Evolutionary conservation across 92 coral and sea anemone species (phyloP), one percentile per base, ranked within the genome.

Genomic region (Parazoanthus swiftii): DNA sequence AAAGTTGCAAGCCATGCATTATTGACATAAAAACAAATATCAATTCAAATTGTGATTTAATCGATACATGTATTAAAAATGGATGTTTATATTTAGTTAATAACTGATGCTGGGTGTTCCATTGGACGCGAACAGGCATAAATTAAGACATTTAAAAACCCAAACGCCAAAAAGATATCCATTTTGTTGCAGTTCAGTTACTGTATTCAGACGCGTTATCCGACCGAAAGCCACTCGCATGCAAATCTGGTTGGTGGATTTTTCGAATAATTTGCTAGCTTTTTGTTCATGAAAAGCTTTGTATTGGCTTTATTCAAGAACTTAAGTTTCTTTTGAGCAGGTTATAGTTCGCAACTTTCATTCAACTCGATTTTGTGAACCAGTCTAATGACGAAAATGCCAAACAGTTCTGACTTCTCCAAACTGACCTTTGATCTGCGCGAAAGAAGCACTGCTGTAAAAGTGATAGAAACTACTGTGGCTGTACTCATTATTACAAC

Each of bases 401-500:
- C 15, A 21, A 83, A 83, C 59, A n/a, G 77, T 37, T 42, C 76
- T 13, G 48, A 68, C 77, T 83, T 37, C 42, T 6, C 46, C 29
- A 25, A 35, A 68, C 66, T 83, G 21, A 70, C 66, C 4, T 10
- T 33, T 83, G 86, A 42, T 83, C 86, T 83, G 1, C 77, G 42
- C 18, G 65, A 44, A 83, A 83, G 86, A 70, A 83, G 26, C 63
- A 26, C 35, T 26, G 78, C 63, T 39, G 21, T 15, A 67, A 42
- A 43, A 70, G 77, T 33, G 37, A 63, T 70, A 16, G 86, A 83
- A 83, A 67, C 77, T 5, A 1, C 59, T 6, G 2, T 83, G n/a
- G 86, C 86, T 68, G 77, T 23, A 7, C 65, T 83, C 6, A 71
- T 83, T 44, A 68, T 83, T 43, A n/a, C 38, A 25, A 51, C 77